Conservation (phyloP, 1,140 invertebrate species). For the Heterodera carotae region DNA sequence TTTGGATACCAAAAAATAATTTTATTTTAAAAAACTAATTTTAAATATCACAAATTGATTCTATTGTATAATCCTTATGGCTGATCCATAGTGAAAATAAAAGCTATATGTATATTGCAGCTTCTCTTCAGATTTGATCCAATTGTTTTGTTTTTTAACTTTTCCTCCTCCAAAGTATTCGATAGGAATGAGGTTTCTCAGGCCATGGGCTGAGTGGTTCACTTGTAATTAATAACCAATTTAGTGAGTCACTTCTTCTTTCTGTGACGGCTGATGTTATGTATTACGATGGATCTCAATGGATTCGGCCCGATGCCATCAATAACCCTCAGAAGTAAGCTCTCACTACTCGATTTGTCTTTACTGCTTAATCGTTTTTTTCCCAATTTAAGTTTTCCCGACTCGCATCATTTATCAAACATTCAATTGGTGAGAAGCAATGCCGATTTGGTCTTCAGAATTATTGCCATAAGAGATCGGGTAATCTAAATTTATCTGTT, state of each 20-base stretch:
- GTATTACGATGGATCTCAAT: constrained; percentile 22
- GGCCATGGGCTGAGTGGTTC: no score
- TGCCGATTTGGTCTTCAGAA: constrained; percentile 17
- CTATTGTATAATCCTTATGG: no score
- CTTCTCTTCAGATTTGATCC: no score
- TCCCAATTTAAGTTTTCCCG: not conserved
- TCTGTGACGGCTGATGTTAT: constrained; percentile 22
- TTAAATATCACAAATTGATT: no score
- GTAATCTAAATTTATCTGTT: constrained; percentile 6
- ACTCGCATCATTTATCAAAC: constrained; percentile 1
- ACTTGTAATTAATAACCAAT: not conserved
- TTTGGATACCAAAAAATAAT: no score
- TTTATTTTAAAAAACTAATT: no score
- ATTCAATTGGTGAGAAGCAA: constrained; percentile 19
- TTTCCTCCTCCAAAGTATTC: no score
- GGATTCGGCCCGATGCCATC: constrained; percentile 18
- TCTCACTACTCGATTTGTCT: not conserved
- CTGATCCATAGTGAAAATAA: no score
- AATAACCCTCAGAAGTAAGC: not conserved
- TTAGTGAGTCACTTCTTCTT: constrained; percentile 15
- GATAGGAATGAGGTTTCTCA: no score
- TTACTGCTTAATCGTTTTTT: not conserved
- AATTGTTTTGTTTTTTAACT: no score
- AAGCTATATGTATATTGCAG: no score
- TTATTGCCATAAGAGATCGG: constrained; percentile 21